Conservation (phyloP, 2,797 vertebrate species). For the Psittacula echo region DNA sequence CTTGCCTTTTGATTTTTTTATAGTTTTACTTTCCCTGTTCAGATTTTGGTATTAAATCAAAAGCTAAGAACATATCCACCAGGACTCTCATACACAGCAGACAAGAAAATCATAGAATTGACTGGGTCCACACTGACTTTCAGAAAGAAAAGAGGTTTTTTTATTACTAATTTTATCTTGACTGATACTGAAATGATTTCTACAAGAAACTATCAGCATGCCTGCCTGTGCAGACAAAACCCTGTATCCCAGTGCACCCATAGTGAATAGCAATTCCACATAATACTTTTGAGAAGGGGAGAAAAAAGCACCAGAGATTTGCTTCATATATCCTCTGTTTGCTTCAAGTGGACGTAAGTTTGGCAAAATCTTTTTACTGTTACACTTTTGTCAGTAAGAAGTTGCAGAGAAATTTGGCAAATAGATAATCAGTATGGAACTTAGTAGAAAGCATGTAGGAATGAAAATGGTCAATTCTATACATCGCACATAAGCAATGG, state of each 20-base stretch:
- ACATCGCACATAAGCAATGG: not conserved
- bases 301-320: not conserved
- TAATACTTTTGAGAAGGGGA: not conserved
- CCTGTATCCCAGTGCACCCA: not conserved
- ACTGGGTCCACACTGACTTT: not conserved
- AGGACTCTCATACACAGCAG: not conserved
- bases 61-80: constrained; percentile 10
- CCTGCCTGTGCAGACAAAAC: not conserved
- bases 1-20: constrained; percentile 10
- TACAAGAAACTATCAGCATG: not conserved
- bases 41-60: constrained; percentile 8
- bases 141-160: not conserved
- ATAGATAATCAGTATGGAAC: not conserved
- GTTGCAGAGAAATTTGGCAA: not conserved
- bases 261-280: not conserved
- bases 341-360: not conserved
- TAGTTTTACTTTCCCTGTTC: constrained; percentile 5
- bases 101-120: not conserved
- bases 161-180: not conserved
- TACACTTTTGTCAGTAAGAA: not conserved
- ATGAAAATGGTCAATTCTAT: not conserved
- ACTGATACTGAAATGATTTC: constrained; percentile 13
- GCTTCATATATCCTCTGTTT: not conserved
- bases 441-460: not conserved
- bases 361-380: not conserved